Conservation (phyloP, 2,797 vertebrate genomes). For the Poecilia velifera region DNA sequence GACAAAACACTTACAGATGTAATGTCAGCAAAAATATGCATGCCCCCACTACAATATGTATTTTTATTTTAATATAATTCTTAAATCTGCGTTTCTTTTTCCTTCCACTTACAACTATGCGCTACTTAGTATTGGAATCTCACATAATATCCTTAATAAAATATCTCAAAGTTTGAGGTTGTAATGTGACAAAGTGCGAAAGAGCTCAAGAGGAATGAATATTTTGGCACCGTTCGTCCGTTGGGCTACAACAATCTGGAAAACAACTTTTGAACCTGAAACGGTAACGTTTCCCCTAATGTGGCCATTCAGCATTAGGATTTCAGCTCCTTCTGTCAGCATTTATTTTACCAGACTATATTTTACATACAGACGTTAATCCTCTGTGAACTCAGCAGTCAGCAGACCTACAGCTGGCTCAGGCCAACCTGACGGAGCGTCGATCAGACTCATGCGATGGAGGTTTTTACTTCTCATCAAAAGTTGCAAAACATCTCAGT, state of each 20-base stretch:
- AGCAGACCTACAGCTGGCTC: neutral
- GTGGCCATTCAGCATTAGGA: neutral
- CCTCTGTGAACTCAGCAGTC: neutral
- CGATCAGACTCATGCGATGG: neutral
- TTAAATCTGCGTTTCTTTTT: neutral
- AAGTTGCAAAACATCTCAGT: neutral
- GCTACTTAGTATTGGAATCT: neutral
- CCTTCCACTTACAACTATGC: neutral
- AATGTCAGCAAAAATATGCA: too few species aligned
- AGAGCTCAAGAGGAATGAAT: neutral
- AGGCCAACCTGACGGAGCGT: neutral
- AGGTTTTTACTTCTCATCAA: neutral
- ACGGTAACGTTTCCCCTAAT: constrained; percentile 24
- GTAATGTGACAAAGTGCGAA: neutral
- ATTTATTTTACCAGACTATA: neutral
- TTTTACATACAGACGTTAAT: neutral
- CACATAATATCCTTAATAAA: neutral
- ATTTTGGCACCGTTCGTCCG: neutral
- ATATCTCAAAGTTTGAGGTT: neutral
- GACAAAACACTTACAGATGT: too few species aligned
- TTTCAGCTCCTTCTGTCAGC: neutral
- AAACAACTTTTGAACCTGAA: constrained; percentile 2
- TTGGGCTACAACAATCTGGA: neutral
- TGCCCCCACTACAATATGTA: neutral
- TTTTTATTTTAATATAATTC: neutral